Percentiles rank a stretch among this genome's conserved stretches.
phyloP scores from a whole-genome alignment of 2,113 vertebrate species.

The Nothobranchius furzeri region DNA sequence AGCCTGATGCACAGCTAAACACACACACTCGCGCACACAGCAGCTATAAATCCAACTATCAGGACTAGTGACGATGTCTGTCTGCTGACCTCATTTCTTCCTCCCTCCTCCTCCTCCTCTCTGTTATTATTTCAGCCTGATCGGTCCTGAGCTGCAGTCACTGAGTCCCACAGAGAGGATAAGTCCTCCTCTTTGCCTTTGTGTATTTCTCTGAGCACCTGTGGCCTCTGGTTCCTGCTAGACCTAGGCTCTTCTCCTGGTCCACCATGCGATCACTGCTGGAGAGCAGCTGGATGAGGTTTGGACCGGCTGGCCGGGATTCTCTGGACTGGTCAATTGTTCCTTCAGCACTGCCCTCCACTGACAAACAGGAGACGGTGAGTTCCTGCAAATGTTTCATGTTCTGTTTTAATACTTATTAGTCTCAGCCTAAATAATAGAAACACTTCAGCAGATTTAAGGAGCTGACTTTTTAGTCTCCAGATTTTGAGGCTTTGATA shows the following conservation, averaged over 20 bases:
- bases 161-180: constrained; percentile 15
- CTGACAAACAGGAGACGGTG: constrained; percentile 83
- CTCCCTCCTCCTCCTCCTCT: not conserved
- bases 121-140: constrained; percentile 23
- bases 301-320: constrained; percentile 86
- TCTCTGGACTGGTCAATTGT: constrained; percentile 86
- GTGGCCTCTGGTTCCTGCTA: constrained; percentile 16
- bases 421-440: too few relatives aligned
- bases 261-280: constrained; percentile 82
- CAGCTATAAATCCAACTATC: constrained; percentile 33
- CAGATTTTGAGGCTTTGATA: too few relatives aligned
- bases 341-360: constrained; percentile 75
- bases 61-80: constrained; percentile 31
- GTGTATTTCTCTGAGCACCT: not conserved
- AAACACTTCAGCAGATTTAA: too few relatives aligned
- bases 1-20: too few relatives aligned
- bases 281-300: constrained; percentile 87
- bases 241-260: constrained; percentile 21
- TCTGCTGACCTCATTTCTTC: constrained; percentile 50
- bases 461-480: too few relatives aligned
- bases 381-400: constrained; percentile 53
- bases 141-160: constrained; percentile 10
- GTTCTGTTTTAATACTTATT: too few relatives aligned
- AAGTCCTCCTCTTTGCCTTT: not conserved
- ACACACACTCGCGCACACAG: not conserved